phyloP scores from a whole-genome alignment of 2,888 invertebrate genomes.

The Cosmorhoe ocellata region DNA sequence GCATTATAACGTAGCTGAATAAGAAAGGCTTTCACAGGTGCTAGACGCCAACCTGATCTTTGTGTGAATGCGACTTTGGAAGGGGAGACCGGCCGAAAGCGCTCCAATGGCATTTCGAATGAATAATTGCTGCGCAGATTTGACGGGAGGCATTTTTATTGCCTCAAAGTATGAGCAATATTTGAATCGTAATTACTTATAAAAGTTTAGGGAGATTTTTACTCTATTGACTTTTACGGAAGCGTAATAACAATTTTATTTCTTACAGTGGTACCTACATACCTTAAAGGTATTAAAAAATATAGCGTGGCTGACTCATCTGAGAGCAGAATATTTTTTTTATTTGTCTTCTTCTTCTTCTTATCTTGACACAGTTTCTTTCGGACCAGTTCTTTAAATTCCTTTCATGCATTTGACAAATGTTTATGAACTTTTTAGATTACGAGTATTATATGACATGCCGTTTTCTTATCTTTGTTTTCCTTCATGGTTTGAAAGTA shows the following conservation, averaged over 20 bases:
- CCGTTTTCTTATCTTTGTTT: too few species aligned
- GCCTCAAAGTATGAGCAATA: slow-evolving; percentile 58
- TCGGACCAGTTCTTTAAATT: too few species aligned
- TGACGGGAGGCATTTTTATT: slow-evolving; percentile 78
- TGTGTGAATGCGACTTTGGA: slow-evolving; percentile 3
- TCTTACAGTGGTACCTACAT: too few species aligned
- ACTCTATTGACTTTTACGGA: slow-evolving; percentile 1
- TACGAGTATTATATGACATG: too few species aligned
- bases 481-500: too few species aligned
- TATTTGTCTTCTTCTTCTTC: too few species aligned
- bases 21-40: not conserved
- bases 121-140: slow-evolving; percentile 73
- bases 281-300: not conserved
- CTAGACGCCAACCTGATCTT: not conserved
- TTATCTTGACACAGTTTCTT: too few species aligned
- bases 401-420: too few species aligned
- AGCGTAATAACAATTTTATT: not conserved
- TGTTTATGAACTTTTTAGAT: too few species aligned
- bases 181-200: slow-evolving; percentile 55
- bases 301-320: too few species aligned
- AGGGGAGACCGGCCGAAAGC: slow-evolving; percentile 39
- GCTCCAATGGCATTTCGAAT: slow-evolving; percentile 68
- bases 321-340: too few species aligned
- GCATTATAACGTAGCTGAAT: too few species aligned
- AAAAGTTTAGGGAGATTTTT: slow-evolving; percentile 37